Conservation (phyloP, 2,113 vertebrate genomes). For the Anthoscopus minutus region DNA sequence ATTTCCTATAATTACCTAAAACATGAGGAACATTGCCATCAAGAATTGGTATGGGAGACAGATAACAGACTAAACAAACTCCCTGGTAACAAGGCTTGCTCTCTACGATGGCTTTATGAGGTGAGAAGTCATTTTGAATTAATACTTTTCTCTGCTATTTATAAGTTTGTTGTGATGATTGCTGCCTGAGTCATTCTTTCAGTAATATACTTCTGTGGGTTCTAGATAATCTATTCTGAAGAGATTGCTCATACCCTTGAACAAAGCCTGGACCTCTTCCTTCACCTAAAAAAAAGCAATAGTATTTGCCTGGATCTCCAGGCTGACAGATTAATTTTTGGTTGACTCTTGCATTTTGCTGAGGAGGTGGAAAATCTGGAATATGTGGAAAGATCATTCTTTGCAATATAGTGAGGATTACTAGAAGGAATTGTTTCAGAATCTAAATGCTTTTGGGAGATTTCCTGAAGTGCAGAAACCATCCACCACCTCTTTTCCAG, state of each 20-base stretch:
- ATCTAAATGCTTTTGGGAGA: not conserved
- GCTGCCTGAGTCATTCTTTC: not conserved
- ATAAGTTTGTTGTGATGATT: not conserved
- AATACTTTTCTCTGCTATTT: not conserved
- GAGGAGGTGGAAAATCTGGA: not conserved
- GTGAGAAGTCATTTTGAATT: not conserved
- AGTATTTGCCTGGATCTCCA: not conserved
- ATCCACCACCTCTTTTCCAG: not conserved
- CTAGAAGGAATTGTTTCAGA: not conserved
- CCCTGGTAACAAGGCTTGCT: not conserved
- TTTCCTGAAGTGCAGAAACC: not conserved
- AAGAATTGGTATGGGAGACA: not conserved
- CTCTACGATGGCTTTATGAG: not conserved
- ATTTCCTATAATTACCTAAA: not conserved
- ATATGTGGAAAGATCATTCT: not conserved
- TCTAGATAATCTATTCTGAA: not conserved
- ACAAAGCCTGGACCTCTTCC: not conserved
- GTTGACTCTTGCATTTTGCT: not conserved
- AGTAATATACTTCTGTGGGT: not conserved
- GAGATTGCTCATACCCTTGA: not conserved
- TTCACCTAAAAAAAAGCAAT: not conserved
- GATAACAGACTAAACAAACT: not conserved
- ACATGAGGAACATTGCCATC: not conserved
- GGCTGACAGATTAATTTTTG: not conserved
- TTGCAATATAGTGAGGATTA: not conserved